Evolutionary conservation across 2,797 vertebrate species (phyloP).

Genomic region (Poecile montanus): DNA sequence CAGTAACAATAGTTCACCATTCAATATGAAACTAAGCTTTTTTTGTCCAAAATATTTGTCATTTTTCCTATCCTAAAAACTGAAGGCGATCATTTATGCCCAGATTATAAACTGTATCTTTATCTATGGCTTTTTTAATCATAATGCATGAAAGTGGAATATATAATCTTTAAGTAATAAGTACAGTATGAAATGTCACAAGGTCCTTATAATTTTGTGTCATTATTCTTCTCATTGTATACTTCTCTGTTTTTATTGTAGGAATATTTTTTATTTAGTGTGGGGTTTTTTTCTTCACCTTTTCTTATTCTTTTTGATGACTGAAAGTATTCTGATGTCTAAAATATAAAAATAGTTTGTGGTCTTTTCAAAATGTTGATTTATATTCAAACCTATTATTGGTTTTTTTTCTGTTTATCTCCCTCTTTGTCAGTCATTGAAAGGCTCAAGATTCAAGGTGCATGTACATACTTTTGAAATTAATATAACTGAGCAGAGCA

Average conservation of each 20-base stretch:
- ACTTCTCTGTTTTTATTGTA: neutral
- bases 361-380: neutral
- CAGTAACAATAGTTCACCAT: neutral
- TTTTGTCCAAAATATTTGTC: neutral
- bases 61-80: neutral
- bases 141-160: slow-evolving; percentile 12
- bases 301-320: slow-evolving; percentile 37
- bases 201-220: neutral
- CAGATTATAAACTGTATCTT: neutral
- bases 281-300: neutral
- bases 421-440: neutral
- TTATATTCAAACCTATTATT: neutral
- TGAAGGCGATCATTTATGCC: neutral
- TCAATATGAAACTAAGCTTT: neutral
- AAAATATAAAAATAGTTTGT: neutral
- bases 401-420: neutral
- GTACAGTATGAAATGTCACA: neutral
- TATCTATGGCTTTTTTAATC: neutral
- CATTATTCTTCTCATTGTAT: neutral
- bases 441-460: neutral
- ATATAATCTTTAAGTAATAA: slow-evolving; percentile 1
- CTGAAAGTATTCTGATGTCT: neutral
- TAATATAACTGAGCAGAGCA: neutral
- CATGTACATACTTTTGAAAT: neutral
- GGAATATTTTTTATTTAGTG: neutral